Base-by-base conservation (phyloP, 2,797 vertebrate species). In the Tinamus major region DNA sequence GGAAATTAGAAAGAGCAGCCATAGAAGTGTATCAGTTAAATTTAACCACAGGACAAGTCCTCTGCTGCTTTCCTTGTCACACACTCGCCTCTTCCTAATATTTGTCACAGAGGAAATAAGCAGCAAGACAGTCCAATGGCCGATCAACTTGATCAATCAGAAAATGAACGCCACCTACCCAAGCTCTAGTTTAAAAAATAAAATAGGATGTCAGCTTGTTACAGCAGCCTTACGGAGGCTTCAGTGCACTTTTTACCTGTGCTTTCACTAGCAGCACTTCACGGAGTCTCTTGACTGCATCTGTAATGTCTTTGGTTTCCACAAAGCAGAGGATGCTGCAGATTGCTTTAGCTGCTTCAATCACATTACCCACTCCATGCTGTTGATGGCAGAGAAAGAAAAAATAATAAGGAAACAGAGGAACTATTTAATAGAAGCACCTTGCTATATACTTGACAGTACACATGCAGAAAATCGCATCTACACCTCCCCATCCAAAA, bases 261-360 rank as follows among this genome's bases (percentile, higher is more conserved):
- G 27, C 12, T 89, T 85, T 90, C 68, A 72, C 70, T 74, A 83
- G 16, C 14, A 79, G 67, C 76, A 94, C 26, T 13, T 85, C 80
- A 62, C 1, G 65, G 53, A 98, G 94, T 35, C 95, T 93, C 58
- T 75, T 61, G 62, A 96, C 33, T 35, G 97, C 95, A 55, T 95
- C 92, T 33, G 91, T 96, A 20, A 98, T 94, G 42, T 93, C 94
- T 86, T 91, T 96, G 35, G 96, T 98, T 95, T 98, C 97, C 90
- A 98, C 96, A 49, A 65, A 96, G 4, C 95, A 87, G 6, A 98
- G 96, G 59, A 97, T 23, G 29, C 96, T 85, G 89, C 98, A 98
- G 91, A 98, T 94, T 80, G 94, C 93, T 95, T 96, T 97, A 53
- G 96, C 89, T 59, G 55, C 96, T 79, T 97, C 96, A 49, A 92